Conservation (phyloP, 2,797 vertebrate species). For the Halcyon badia region DNA sequence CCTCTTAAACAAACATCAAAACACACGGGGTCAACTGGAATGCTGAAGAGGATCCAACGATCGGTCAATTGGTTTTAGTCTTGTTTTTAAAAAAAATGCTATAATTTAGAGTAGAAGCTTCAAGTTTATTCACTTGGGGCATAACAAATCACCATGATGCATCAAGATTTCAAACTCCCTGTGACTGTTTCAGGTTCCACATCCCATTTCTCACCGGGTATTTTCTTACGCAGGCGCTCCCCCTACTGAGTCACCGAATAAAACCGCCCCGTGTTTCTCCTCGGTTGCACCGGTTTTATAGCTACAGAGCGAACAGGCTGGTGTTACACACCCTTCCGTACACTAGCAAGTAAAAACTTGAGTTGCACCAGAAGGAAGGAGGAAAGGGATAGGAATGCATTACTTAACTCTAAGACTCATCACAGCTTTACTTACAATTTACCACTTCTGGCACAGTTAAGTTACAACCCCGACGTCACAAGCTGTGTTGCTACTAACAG, state of each 20-base stretch:
- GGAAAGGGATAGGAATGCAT: not conserved
- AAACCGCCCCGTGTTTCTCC: accelerated
- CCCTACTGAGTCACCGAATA: not conserved
- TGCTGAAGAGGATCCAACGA: not conserved
- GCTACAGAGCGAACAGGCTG: not conserved
- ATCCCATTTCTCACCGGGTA: accelerated
- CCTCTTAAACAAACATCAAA: not conserved
- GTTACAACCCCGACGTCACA: not conserved
- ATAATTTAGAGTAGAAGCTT: not conserved
- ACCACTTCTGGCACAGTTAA: not conserved
- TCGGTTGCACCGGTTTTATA: not conserved
- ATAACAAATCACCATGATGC: accelerated
- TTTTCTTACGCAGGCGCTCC: not conserved
- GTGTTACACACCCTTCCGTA: not conserved
- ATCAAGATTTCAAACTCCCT: too few species aligned
- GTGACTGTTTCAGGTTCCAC: not conserved
- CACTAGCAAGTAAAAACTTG: not conserved
- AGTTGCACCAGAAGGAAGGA: not conserved
- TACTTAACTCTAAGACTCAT: not conserved
- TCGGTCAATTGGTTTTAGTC: not conserved
- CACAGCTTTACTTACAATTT: not conserved
- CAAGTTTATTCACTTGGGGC: not conserved
- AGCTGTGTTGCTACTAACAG: not conserved
- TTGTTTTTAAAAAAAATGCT: not conserved
- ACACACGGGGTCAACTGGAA: accelerated